A percentile compares a stretch with the other conserved stretches of the same genome.
Conservation (phyloP, 2,888 invertebrate genomes). For the Sinohyriopsis cumingii region DNA sequence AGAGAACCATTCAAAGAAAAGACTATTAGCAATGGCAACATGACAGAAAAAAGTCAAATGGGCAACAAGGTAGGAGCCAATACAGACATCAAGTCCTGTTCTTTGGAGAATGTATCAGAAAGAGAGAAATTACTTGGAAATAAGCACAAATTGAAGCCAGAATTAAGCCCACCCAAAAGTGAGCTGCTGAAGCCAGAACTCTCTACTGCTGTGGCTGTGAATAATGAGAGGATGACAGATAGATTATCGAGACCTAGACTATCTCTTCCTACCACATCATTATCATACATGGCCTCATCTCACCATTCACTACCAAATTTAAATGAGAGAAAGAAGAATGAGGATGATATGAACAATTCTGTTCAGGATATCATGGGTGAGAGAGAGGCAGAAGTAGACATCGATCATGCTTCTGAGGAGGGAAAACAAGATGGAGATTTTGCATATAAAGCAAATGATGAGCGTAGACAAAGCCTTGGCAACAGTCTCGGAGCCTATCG, state of each 20-base stretch:
- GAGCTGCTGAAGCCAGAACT: conserved; percentile 34
- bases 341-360: too few species aligned
- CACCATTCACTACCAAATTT: background rate
- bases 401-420: too few species aligned
- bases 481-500: conserved; percentile 57
- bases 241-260: conserved; percentile 33
- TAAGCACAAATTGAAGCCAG: conserved; percentile 33
- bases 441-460: background rate
- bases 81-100: too few species aligned
- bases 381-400: too few species aligned
- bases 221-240: conserved; percentile 33
- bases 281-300: too few species aligned
- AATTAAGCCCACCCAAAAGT: conserved; percentile 32
- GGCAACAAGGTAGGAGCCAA: too few species aligned
- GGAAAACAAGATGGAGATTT: too few species aligned
- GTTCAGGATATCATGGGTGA: too few species aligned
- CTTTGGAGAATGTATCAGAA: background rate
- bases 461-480: conserved; percentile 41
- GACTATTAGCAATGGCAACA: too few species aligned
- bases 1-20: too few species aligned
- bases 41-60: too few species aligned
- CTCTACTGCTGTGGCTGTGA: conserved; percentile 42
- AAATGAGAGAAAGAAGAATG: too few species aligned
- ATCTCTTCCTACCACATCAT: conserved; percentile 22
- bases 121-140: conserved; percentile 15